A percentile compares a stretch with the other conserved stretches of the same genome.
Evolutionary conservation across 2,797 vertebrate genomes (phyloP).

Genomic region (Semotilus atromaculatus): DNA sequence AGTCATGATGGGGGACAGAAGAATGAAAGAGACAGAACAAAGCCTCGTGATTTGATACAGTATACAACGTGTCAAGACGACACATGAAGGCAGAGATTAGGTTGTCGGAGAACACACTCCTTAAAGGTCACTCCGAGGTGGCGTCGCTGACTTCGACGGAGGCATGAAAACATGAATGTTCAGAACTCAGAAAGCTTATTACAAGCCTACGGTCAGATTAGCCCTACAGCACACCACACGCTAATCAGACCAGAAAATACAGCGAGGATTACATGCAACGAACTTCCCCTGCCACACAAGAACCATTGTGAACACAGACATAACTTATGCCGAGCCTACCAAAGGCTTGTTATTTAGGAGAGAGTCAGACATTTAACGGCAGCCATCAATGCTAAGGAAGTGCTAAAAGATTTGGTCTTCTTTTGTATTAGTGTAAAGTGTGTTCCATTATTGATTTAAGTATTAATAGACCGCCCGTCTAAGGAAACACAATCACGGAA

Average conservation of each 20-base stretch:
- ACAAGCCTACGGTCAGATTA: slow-evolving; percentile 31
- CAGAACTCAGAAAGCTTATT: slow-evolving; percentile 41
- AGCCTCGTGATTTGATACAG: slow-evolving; percentile 21
- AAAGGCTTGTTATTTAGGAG: slow-evolving; percentile 14
- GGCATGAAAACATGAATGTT: slow-evolving; percentile 17
- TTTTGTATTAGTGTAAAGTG: slow-evolving; percentile 44
- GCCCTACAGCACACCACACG: neutral
- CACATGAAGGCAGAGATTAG: slow-evolving; percentile 43
- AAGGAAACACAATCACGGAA: slow-evolving; percentile 33
- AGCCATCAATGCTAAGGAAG: slow-evolving; percentile 11
- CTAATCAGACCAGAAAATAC: slow-evolving; percentile 48
- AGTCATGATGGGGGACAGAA: slow-evolving; percentile 5
- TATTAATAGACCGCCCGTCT: slow-evolving; percentile 55
- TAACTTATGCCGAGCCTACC: slow-evolving; percentile 16
- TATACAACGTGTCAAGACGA: slow-evolving; percentile 24
- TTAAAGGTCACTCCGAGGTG: slow-evolving; percentile 49
- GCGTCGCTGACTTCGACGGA: slow-evolving; percentile 30
- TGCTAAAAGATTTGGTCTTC: slow-evolving; percentile 16
- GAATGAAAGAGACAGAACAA: slow-evolving; percentile 33
- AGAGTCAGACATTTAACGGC: slow-evolving; percentile 16
- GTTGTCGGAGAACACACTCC: neutral
- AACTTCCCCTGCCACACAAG: slow-evolving; percentile 7
- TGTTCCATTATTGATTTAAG: slow-evolving; percentile 47
- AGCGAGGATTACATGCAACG: slow-evolving; percentile 34
- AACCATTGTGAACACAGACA: slow-evolving; percentile 3